Evolutionary conservation across 2,113 vertebrate species (phyloP).

Genomic region (Myanophis thanlyinensis): DNA sequence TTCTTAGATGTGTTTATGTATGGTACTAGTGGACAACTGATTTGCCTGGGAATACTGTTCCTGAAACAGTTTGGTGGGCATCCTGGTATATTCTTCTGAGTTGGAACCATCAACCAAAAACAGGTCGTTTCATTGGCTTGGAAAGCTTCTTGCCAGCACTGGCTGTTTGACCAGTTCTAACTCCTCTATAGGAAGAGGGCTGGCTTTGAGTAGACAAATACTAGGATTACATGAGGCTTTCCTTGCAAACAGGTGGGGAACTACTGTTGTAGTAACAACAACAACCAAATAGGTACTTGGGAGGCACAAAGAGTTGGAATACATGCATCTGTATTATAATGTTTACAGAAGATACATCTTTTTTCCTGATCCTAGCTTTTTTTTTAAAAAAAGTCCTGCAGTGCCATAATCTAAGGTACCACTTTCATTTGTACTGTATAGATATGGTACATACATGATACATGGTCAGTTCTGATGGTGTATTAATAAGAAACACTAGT

Average conservation of each 20-base stretch:
- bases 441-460: background rate
- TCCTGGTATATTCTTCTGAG: background rate
- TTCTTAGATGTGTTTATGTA: background rate
- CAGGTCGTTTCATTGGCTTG: background rate
- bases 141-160: background rate
- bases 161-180: background rate
- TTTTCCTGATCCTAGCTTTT: background rate
- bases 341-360: background rate
- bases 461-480: background rate
- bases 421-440: background rate
- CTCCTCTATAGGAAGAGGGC: background rate
- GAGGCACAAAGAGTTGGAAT: background rate
- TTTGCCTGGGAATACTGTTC: background rate
- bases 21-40: background rate
- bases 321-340: background rate
- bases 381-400: background rate
- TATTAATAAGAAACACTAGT: background rate
- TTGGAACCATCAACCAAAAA: background rate
- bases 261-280: background rate
- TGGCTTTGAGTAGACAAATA: background rate
- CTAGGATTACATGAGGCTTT: background rate
- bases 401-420: background rate
- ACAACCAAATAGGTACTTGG: too few species aligned
- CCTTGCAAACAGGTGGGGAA: background rate
- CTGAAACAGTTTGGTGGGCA: background rate